Percentiles rank a stretch among this genome's conserved stretches.
Conservation (phyloP, 2,113 vertebrate genomes). For the Brevimyrus niger region DNA sequence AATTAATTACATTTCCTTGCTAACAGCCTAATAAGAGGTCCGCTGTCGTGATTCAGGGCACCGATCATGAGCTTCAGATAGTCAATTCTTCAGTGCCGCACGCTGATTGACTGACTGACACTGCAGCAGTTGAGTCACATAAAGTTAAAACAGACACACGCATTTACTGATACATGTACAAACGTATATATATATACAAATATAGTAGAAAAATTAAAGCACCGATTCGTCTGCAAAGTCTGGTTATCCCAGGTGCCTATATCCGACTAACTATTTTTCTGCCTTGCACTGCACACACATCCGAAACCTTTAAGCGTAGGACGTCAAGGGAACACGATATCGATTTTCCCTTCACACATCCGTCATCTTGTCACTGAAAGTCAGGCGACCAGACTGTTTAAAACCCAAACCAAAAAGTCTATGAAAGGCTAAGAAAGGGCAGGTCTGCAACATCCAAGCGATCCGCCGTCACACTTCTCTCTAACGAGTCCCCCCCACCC, state of each 20-base stretch:
- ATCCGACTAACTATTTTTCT: background rate
- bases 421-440: slow-evolving; percentile 13
- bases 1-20: slow-evolving; percentile 20
- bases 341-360: slow-evolving; percentile 40
- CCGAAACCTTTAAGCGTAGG: slow-evolving; percentile 4
- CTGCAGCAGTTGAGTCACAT: slow-evolving; percentile 17
- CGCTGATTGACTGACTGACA: slow-evolving; percentile 22
- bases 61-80: slow-evolving; percentile 8
- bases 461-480: slow-evolving; percentile 12
- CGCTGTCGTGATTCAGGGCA: slow-evolving; percentile 10
- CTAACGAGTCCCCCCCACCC: background rate
- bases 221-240: background rate
- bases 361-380: slow-evolving; percentile 39
- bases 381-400: slow-evolving; percentile 20
- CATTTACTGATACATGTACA: background rate
- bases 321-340: slow-evolving; percentile 24
- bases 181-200: background rate
- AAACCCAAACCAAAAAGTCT: slow-evolving; percentile 19
- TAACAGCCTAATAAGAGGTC: slow-evolving; percentile 11
- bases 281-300: background rate
- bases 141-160: slow-evolving; percentile 9
- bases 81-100: slow-evolving; percentile 27
- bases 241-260: slow-evolving; percentile 15
- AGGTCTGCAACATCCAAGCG: slow-evolving; percentile 19
- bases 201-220: background rate